phyloP scores from a whole-genome alignment of 2,113 vertebrate genomes.

The Melanocharis versteri region DNA sequence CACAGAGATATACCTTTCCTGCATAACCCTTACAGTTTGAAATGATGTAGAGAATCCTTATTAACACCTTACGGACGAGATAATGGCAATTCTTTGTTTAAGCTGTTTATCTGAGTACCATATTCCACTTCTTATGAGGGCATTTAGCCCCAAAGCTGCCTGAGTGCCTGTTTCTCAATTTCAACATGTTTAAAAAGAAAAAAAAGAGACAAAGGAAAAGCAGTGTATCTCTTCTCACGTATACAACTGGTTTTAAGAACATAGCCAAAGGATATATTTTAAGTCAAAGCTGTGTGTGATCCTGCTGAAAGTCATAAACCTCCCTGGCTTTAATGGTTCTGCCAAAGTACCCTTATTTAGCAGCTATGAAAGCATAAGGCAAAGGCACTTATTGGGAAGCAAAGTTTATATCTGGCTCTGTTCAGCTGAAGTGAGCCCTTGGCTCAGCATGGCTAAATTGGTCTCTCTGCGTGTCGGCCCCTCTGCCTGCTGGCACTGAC shows the following conservation, averaged over 20 bases:
- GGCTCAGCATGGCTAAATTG: not conserved
- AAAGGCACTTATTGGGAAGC: not conserved
- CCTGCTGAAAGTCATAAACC: not conserved
- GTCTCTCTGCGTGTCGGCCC: not conserved
- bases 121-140: not conserved
- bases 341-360: not conserved
- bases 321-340: not conserved
- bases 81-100: not conserved
- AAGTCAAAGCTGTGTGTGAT: not conserved
- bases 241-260: not conserved
- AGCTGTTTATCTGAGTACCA: not conserved
- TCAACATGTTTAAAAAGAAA: not conserved
- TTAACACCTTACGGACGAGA: not conserved
- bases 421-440: not conserved
- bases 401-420: not conserved
- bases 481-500: not conserved
- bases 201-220: not conserved
- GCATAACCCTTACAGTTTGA: not conserved
- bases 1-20: not conserved
- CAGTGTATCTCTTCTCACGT: rapidly evolving
- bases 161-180: not conserved
- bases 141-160: not conserved
- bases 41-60: not conserved
- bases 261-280: slow-evolving; percentile 2
- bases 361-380: not conserved